These are phyloP conservation scores for Clepsis dumicolana DNA, from an alignment of 2,888 invertebrate species.

Conservation along the genomic window DNA sequence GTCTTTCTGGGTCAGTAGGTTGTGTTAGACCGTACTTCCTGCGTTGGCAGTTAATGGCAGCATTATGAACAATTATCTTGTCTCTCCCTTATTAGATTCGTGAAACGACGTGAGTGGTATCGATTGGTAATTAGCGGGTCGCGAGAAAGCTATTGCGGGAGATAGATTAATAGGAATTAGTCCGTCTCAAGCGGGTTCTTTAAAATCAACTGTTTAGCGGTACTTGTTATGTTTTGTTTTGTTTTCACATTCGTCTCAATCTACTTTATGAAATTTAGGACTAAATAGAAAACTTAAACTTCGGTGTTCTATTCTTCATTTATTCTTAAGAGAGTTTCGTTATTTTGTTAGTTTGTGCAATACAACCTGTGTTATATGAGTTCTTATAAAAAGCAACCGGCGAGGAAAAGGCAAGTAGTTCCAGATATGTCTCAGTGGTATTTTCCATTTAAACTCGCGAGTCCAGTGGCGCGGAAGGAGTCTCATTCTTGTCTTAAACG, in stretches of 20 bases:
- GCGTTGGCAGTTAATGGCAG: constrained; percentile 50
- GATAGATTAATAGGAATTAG: constrained; percentile 36
- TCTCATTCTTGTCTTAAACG: constrained; percentile 62
- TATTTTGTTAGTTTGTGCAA: constrained; percentile 14
- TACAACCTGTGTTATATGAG: constrained; percentile 24
- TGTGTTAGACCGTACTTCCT: constrained; percentile 56
- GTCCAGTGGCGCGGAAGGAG: constrained; percentile 63
- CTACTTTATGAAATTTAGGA: not conserved
- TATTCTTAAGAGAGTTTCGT: not conserved
- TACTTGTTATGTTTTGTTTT: constrained; percentile 1
- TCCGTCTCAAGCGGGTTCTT: constrained; percentile 16
- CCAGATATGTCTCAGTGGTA: constrained; percentile 54
- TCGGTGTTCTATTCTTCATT: not conserved
- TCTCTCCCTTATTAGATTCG: constrained; percentile 51
- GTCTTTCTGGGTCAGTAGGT: constrained; percentile 74
- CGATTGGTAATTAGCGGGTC: constrained; percentile 57
- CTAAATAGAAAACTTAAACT: constrained; percentile 1
- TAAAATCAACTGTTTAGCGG: constrained; percentile 17
- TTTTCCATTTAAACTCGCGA: constrained; percentile 61
- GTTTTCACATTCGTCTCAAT: not conserved
- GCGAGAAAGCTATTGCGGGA: constrained; percentile 64
- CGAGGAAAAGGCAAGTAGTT: constrained; percentile 39
- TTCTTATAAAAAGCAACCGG: constrained; percentile 21
- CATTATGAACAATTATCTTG: constrained; percentile 61
- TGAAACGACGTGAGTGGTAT: constrained; percentile 46